phyloP scores from a whole-genome alignment of 1,140 invertebrate species.

The Copidosoma floridanum region DNA sequence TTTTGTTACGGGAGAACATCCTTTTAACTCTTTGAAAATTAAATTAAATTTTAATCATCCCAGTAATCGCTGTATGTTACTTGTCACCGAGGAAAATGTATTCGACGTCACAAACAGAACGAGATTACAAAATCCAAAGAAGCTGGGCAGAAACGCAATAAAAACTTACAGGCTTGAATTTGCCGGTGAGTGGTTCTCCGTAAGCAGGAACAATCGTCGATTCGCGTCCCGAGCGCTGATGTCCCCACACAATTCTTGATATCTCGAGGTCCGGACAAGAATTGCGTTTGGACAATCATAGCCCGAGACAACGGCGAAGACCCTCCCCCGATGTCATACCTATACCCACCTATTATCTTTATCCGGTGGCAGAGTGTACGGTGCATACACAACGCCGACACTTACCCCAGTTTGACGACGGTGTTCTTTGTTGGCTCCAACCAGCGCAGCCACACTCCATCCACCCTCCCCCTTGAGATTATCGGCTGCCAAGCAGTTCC shows the following conservation, averaged over 20 bases:
- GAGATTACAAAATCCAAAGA: too few relatives aligned
- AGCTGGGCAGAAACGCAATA: too few relatives aligned
- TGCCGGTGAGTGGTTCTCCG: too few relatives aligned
- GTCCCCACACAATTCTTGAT: constrained; percentile 59
- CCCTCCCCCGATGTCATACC: too few relatives aligned
- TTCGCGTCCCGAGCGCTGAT: constrained; percentile 55
- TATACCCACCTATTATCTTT: too few relatives aligned
- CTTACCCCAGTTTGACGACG: constrained; percentile 17
- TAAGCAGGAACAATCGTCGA: constrained; percentile 33
- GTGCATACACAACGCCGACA: neutral
- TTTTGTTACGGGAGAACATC: too few relatives aligned
- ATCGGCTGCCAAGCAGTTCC: neutral
- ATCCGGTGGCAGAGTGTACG: neutral
- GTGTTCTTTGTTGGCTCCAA: neutral
- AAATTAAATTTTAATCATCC: too few relatives aligned
- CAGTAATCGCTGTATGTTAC: too few relatives aligned
- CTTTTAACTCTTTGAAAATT: too few relatives aligned
- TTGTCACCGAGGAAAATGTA: too few relatives aligned
- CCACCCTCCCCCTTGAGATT: neutral
- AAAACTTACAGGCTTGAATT: too few relatives aligned
- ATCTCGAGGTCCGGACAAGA: constrained; percentile 51
- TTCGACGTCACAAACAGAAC: too few relatives aligned
- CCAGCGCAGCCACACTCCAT: neutral
- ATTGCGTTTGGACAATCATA: constrained; percentile 61
- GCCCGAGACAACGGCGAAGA: constrained; percentile 51